Conservation (phyloP, 2,113 vertebrate species). For the Capreolus pygargus region DNA sequence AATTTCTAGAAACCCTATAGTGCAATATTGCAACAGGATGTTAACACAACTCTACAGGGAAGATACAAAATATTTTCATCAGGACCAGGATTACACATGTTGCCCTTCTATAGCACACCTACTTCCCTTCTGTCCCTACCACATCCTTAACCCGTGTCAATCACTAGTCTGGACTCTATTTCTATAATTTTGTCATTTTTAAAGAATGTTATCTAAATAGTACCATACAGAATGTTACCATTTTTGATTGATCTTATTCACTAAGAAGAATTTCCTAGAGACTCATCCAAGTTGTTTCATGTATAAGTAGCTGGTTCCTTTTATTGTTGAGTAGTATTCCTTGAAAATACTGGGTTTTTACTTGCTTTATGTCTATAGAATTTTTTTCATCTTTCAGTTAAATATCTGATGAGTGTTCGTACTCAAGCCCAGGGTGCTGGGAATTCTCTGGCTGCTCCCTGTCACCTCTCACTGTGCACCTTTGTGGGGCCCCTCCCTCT, state of each 20-base stretch:
- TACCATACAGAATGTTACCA: background rate
- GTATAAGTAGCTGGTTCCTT: background rate
- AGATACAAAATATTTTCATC: background rate
- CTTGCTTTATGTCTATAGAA: background rate
- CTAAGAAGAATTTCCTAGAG: background rate
- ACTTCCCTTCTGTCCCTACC: background rate
- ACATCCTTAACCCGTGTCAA: background rate
- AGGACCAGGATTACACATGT: background rate
- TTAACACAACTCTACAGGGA: background rate
- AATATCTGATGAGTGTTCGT: background rate
- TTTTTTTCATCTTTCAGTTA: background rate
- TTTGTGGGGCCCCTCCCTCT: background rate
- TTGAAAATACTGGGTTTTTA: background rate
- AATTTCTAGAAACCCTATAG: background rate
- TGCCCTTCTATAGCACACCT: background rate
- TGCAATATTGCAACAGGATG: background rate
- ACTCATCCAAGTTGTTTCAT: background rate
- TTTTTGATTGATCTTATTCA: background rate
- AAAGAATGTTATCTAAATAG: background rate
- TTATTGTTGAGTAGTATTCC: background rate
- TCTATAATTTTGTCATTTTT: background rate
- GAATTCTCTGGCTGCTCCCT: background rate
- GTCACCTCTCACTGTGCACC: background rate
- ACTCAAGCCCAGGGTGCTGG: background rate
- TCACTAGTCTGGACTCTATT: background rate